phyloP scores from a whole-genome alignment of 1,140 invertebrate genomes.

The Drosophila burlai region DNA sequence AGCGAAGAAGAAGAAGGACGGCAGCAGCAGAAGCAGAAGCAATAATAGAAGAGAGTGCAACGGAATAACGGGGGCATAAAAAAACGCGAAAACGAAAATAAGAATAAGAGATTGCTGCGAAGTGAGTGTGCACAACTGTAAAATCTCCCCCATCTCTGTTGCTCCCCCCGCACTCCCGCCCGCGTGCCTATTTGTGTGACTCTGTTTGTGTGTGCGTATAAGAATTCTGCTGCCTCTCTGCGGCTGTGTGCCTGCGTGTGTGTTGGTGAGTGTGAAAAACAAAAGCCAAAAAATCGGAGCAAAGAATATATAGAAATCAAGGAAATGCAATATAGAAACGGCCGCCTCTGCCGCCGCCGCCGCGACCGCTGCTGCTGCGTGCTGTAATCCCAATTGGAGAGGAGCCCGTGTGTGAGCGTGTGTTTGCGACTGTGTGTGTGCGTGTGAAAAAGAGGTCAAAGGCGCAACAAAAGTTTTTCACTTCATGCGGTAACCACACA shows the following conservation, averaged over 20 bases:
- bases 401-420: constrained; percentile 5
- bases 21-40: constrained; percentile 67
- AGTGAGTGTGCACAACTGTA: constrained; percentile 70
- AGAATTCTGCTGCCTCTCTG: constrained; percentile 20
- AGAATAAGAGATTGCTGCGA: constrained; percentile 54
- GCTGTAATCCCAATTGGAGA: constrained; percentile 56
- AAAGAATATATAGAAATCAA: constrained; percentile 63
- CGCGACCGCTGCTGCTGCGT: constrained; percentile 37
- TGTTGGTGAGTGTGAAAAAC: constrained; percentile 61
- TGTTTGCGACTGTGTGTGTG: constrained; percentile 19
- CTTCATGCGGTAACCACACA: constrained; percentile 62
- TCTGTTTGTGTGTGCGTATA: constrained; percentile 11
- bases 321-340: constrained; percentile 74
- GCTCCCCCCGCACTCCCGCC: constrained; percentile 35
- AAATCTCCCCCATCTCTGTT: constrained; percentile 15
- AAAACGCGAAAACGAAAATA: constrained; percentile 42
- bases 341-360: constrained; percentile 27
- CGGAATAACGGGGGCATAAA: constrained; percentile 62
- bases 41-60: constrained; percentile 78
- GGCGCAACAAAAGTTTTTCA: constrained; percentile 73
- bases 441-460: constrained; percentile 79
- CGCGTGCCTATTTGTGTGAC: constrained; percentile 35
- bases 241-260: constrained; percentile 26
- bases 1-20: constrained; percentile 75
- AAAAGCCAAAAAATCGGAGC: constrained; percentile 74